Base-by-base conservation (phyloP, 2,797 vertebrate genomes). In the Malurus leucopterus region DNA sequence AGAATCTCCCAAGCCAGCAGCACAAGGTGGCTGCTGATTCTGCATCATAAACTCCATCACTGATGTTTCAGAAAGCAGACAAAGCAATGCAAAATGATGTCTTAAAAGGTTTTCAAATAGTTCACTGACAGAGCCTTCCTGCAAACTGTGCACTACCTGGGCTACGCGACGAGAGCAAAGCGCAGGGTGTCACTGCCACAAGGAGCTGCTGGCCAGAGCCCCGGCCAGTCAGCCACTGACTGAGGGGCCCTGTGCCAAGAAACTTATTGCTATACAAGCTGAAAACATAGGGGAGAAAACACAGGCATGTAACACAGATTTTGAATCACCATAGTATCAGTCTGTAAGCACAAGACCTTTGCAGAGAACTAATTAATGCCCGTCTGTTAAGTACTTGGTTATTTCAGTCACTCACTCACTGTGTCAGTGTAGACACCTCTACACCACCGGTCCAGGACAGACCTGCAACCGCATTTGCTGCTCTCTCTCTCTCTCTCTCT, bases 211-310 rank as follows among this genome's bases (percentile, higher is more conserved):
- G 49, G 59, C 86, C 95, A 15, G 49, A 55, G 86, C 70, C 86
- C 69, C 5, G 5, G 41, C 67, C 49, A 0, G 21, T 6, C 16
- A 5, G 67, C 46, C 88, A 18, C 20, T 16, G 63, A 64, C 91
- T 80, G 77, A 93, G 51, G 64, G 64, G 68, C 92, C 84, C 91
- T 55, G 82, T 61, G 83, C 85, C 83, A 58, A 84, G 81, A 91
- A 92, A 88, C 68, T 94, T 95, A 93, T 82, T 95, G 92, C 93
- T 94, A 73, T 75, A 84, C 75, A 92, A 92, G 91, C 93, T 81
- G 84, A 72, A 93, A 90, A 94, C 29, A 18, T 1, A 41, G 32
- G 75, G 36, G 27, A 23, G 41, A 68, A 75, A 69, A 47, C 69
- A 49, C 59, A 84, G 81, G 72, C 64, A 23, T 46, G 2, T 79